phyloP scores from a whole-genome alignment of 2,113 vertebrate species.

The Pluvialis apricaria region DNA sequence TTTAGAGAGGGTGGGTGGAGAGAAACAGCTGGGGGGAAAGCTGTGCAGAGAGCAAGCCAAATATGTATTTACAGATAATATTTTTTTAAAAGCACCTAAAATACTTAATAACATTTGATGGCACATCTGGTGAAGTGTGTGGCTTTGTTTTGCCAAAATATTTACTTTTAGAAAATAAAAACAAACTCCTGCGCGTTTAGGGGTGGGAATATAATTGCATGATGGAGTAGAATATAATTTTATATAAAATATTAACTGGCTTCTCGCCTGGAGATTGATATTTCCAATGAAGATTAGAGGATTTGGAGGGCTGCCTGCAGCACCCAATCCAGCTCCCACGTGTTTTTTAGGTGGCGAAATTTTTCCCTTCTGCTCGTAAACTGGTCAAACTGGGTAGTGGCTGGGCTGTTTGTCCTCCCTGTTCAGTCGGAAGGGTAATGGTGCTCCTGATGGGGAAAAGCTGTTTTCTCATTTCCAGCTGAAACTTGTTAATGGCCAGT shows the following conservation, averaged over 20 bases:
- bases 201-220: background rate
- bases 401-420: background rate
- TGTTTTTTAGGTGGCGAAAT: background rate
- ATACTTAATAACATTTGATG: background rate
- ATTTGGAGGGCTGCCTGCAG: background rate
- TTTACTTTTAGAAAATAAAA: background rate
- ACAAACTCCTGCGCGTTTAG: background rate
- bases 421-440: accelerated
- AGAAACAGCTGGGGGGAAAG: background rate
- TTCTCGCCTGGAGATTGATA: background rate
- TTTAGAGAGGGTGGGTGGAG: background rate
- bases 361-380: accelerated
- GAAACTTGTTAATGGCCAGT: background rate
- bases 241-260: background rate
- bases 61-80: background rate
- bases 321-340: accelerated
- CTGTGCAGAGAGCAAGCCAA: background rate
- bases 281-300: background rate
- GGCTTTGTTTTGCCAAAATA: background rate
- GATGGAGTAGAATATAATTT: background rate
- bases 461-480: background rate
- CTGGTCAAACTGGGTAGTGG: no score
- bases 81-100: background rate
- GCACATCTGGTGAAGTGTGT: background rate
- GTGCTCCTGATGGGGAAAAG: background rate